Percentiles rank a stretch among this genome's conserved stretches.
phyloP scores from a whole-genome alignment of 2,113 vertebrate genomes.

The Eulacestoma nigropectus region DNA sequence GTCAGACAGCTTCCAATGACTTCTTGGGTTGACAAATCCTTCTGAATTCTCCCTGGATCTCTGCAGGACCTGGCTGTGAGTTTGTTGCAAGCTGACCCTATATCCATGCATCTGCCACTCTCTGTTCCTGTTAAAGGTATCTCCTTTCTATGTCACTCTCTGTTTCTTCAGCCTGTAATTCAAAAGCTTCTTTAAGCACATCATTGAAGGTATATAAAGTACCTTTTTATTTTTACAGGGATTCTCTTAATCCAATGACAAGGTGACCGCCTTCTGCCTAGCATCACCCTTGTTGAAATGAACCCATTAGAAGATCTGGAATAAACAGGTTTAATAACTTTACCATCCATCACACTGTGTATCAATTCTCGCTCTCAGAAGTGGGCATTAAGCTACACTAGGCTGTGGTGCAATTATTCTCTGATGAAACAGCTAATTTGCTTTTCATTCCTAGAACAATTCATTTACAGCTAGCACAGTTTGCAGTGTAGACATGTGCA shows the following conservation, averaged over 20 bases:
- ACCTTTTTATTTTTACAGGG: background rate
- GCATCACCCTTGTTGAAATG: background rate
- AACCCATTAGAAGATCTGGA: background rate
- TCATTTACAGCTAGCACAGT: background rate
- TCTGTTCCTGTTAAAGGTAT: background rate
- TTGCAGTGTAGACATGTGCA: background rate
- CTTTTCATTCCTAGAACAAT: background rate
- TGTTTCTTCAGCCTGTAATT: background rate
- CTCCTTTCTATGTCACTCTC: background rate
- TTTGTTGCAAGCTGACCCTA: background rate
- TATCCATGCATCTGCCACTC: background rate
- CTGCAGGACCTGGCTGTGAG: background rate
- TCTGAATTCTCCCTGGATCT: background rate
- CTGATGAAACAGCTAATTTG: conserved; percentile 26
- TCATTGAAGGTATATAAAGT: background rate
- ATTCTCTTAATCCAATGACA: background rate
- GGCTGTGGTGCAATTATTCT: background rate
- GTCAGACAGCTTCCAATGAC: background rate
- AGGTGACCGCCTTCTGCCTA: background rate
- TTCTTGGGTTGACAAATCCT: background rate
- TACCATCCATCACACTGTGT: background rate
- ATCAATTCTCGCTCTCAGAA: background rate
- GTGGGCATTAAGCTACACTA: background rate
- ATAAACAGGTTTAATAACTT: conserved; percentile 12
- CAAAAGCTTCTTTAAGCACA: background rate